A percentile compares a stretch with the other conserved stretches of the same genome.
Conservation (phyloP, 1,140 invertebrate species). For the Calephelis virginiensis region DNA sequence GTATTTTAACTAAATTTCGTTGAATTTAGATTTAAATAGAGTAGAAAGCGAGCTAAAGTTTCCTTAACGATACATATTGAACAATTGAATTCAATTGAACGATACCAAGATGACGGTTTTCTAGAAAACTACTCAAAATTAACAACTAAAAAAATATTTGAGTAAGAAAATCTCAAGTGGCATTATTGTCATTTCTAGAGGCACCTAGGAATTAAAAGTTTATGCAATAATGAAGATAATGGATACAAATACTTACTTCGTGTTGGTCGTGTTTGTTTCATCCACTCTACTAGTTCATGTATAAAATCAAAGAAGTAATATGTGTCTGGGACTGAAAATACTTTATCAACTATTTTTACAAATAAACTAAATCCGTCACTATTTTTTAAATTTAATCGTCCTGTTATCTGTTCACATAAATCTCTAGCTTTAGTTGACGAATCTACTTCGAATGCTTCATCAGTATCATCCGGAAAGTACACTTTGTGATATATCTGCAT, state of each 20-base stretch:
- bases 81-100: too few species aligned
- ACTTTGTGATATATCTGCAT: conserved; percentile 96
- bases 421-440: conserved; percentile 93
- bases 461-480: conserved; percentile 95
- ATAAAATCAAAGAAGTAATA: conserved; percentile 98
- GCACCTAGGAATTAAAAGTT: too few species aligned
- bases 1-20: too few species aligned
- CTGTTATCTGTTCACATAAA: conserved; percentile 90
- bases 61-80: too few species aligned
- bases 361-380: conserved; percentile 94
- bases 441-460: conserved; percentile 88
- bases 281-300: conserved; percentile 91
- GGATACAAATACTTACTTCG: conserved; percentile 81
- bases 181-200: too few species aligned
- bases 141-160: too few species aligned
- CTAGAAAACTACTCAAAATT: too few species aligned
- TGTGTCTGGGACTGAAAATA: conserved; percentile 94
- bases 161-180: too few species aligned
- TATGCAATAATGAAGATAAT: too few species aligned
- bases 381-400: conserved; percentile 85
- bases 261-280: conserved; percentile 87
- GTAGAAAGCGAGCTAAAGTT: too few species aligned
- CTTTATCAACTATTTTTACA: conserved; percentile 95
- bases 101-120: too few species aligned
- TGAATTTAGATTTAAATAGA: too few species aligned